phyloP scores from a whole-genome alignment of 2,888 invertebrate genomes.

The Andrena trimmerana region DNA sequence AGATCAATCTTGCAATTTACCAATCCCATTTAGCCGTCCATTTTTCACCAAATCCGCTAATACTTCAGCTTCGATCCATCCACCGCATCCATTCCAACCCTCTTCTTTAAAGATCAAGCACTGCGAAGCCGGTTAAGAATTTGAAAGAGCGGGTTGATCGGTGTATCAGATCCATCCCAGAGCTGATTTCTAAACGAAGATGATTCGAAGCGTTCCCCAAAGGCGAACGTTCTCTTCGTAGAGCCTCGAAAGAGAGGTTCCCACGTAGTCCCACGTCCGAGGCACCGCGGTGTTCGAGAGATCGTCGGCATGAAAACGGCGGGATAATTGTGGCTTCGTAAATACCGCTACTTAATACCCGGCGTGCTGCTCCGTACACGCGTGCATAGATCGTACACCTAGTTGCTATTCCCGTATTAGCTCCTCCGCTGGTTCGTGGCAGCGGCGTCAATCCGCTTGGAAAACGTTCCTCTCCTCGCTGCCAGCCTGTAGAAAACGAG shows the following conservation, averaged over 20 bases:
- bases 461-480: slow-evolving; percentile 60
- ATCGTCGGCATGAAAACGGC: slow-evolving; percentile 73
- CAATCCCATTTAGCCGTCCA: too few species aligned
- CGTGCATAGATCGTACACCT: slow-evolving; percentile 43
- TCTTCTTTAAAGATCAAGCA: too few species aligned
- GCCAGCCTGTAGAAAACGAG: slow-evolving; percentile 63
- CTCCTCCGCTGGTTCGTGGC: slow-evolving; percentile 64
- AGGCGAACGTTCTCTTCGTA: slow-evolving; percentile 20
- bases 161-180: neutral
- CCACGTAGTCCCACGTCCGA: slow-evolving; percentile 68
- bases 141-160: neutral
- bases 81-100: too few species aligned
- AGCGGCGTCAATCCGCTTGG: slow-evolving; percentile 66
- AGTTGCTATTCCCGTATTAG: slow-evolving; percentile 61
- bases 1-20: neutral
- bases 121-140: too few species aligned
- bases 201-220: neutral
- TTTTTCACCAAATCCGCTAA: too few species aligned
- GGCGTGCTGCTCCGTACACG: slow-evolving; percentile 58
- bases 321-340: slow-evolving; percentile 78
- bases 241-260: slow-evolving; percentile 58
- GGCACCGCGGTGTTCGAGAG: slow-evolving; percentile 50
- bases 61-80: too few species aligned
- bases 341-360: slow-evolving; percentile 78
- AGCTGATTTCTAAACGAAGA: neutral